Conservation (phyloP, 2,888 invertebrate species). For the Cactoblastis cactorum region DNA sequence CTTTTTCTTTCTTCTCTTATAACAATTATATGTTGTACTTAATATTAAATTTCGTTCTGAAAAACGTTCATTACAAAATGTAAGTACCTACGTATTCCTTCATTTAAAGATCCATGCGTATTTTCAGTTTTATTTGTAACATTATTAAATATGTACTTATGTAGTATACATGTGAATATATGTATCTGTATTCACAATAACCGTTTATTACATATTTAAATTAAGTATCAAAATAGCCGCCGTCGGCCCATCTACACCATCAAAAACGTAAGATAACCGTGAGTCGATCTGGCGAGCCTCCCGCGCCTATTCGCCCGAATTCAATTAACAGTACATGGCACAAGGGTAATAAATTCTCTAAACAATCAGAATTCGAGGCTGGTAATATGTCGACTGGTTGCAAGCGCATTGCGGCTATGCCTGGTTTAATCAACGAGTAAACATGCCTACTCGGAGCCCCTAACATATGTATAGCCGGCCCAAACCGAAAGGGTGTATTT, state of each 20-base stretch:
- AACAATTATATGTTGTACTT: too few relatives aligned
- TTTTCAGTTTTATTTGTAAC: too few relatives aligned
- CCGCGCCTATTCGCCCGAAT: slow-evolving; percentile 74
- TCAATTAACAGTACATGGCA: slow-evolving; percentile 79
- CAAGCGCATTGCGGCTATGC: slow-evolving; percentile 75
- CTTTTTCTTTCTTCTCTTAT: too few relatives aligned
- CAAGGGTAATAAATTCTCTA: slow-evolving; percentile 78
- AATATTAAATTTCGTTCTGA: too few relatives aligned
- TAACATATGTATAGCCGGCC: slow-evolving; percentile 42
- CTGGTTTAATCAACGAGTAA: slow-evolving; percentile 76
- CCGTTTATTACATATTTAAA: background rate
- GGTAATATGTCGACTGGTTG: slow-evolving; percentile 76
- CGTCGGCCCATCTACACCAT: slow-evolving; percentile 1
- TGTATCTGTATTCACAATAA: too few relatives aligned
- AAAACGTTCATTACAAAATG: too few relatives aligned
- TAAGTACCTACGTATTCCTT: too few relatives aligned
- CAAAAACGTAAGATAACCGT: slow-evolving; percentile 12
- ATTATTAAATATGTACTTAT: too few relatives aligned
- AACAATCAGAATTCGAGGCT: slow-evolving; percentile 79
- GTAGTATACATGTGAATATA: too few relatives aligned
- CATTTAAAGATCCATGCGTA: too few relatives aligned
- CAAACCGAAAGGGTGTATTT: background rate
- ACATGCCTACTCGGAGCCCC: slow-evolving; percentile 48
- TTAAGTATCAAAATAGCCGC: background rate
- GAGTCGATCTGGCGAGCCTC: slow-evolving; percentile 58